Percentiles rank a stretch among this genome's conserved stretches.
Evolutionary conservation across 2,888 invertebrate genomes (phyloP).

Genomic region (Rhyacophila evoluta): DNA sequence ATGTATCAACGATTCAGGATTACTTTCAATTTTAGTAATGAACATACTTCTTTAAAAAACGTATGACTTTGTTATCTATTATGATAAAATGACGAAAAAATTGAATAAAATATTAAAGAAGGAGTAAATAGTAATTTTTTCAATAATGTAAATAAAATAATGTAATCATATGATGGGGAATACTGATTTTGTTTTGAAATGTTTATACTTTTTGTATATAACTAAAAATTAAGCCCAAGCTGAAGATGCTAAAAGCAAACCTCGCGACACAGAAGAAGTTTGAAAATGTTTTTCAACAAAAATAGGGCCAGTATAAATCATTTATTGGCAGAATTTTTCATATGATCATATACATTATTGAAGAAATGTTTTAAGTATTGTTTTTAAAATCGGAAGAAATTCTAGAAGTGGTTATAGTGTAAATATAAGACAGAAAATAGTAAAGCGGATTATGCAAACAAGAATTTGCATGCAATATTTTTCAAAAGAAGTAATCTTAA

Average conservation of each 20-base stretch:
- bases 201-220: too few species aligned
- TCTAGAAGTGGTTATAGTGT: not conserved
- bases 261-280: too few species aligned
- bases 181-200: too few species aligned
- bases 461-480: slow-evolving; percentile 1
- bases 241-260: too few species aligned
- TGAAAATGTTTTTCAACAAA: too few species aligned
- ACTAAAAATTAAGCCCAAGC: too few species aligned
- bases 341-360: not conserved
- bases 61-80: not conserved
- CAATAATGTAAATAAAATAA: not conserved
- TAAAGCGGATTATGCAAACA: slow-evolving; percentile 8
- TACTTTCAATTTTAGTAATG: not conserved
- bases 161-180: too few species aligned
- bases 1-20: slow-evolving; percentile 4
- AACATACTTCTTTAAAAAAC: not conserved
- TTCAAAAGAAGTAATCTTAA: not conserved
- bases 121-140: not conserved
- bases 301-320: too few species aligned
- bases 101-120: not conserved
- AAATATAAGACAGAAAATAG: not conserved
- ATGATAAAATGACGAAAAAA: slow-evolving; percentile 1
- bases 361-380: not conserved
- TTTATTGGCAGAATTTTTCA: too few species aligned
- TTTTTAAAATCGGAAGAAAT: not conserved